Percentiles rank a stretch among this genome's conserved stretches.
These are phyloP conservation scores for Etheostoma spectabile DNA, from an alignment of 2,113 vertebrate species.

Conservation along the genomic window DNA sequence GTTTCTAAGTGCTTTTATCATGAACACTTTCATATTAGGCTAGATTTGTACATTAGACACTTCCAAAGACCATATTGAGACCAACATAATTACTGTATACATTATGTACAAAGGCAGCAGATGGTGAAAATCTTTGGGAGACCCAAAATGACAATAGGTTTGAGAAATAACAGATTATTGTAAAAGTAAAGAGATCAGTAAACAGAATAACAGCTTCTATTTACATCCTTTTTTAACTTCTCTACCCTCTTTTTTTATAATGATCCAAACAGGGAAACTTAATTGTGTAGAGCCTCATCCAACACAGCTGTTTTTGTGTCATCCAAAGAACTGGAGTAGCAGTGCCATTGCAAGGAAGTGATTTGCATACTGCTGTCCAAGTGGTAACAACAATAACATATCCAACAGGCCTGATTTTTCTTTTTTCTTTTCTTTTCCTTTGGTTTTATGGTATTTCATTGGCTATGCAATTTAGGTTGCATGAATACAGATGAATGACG, in stretches of 20 bases:
- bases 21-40: not conserved
- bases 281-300: constrained; percentile 58
- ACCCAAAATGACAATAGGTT: constrained; percentile 11
- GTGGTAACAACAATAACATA: constrained; percentile 51
- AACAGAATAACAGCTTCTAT: constrained; percentile 66
- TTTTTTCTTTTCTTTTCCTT: constrained; percentile 21
- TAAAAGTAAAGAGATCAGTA: constrained; percentile 45
- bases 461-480: constrained; percentile 43
- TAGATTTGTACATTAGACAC: not conserved
- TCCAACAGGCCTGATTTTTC: constrained; percentile 39
- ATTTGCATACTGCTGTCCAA: constrained; percentile 58
- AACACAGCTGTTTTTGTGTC: constrained; percentile 67
- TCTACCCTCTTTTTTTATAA: constrained; percentile 31
- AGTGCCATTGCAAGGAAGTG: constrained; percentile 45
- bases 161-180: constrained; percentile 11
- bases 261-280: constrained; percentile 47
- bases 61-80: not conserved
- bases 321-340: constrained; percentile 50
- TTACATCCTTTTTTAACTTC: constrained; percentile 44
- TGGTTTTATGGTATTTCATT: constrained; percentile 26
- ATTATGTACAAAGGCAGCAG: constrained; percentile 4
- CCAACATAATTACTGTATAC: constrained; percentile 2
- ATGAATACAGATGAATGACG: constrained; percentile 40
- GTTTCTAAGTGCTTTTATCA: not conserved
- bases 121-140: constrained; percentile 11